Conservation (phyloP, 2,888 invertebrate species). For the Miltochrista miniata region DNA sequence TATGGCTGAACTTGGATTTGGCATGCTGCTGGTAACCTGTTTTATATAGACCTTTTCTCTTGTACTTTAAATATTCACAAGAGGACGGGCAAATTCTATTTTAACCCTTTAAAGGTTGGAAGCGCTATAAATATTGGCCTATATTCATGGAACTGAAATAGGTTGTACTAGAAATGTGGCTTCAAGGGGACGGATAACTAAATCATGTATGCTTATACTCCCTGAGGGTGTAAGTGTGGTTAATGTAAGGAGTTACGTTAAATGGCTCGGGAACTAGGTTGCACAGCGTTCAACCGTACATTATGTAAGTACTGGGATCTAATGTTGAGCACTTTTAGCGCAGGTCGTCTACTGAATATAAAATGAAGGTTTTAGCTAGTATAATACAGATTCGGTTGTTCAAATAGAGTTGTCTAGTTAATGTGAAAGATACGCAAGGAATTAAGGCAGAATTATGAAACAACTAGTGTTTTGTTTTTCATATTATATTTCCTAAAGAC, state of each 20-base stretch:
- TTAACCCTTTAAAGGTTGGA: conserved; percentile 16
- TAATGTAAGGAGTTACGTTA: conserved; percentile 36
- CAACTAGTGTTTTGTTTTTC: no score
- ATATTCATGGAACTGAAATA: conserved; percentile 29
- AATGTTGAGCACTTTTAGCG: conserved; percentile 25
- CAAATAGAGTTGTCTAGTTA: conserved; percentile 11
- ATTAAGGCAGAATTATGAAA: not conserved
- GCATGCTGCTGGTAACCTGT: conserved; percentile 8
- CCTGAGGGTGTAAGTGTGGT: conserved; percentile 26
- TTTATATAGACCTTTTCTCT: conserved; percentile 4
- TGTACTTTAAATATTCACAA: not conserved
- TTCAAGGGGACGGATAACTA: conserved; percentile 20
- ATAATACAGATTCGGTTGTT: not conserved
- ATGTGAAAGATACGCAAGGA: conserved; percentile 7
- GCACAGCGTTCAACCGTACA: conserved; percentile 21
- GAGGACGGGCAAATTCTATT: conserved; percentile 5
- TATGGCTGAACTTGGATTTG: conserved; percentile 21
- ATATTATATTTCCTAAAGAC: no score
- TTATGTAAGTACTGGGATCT: conserved; percentile 15
- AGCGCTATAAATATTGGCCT: conserved; percentile 29
- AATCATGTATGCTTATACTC: conserved; percentile 13
- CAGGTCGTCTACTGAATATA: conserved; percentile 2
- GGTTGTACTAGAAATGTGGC: conserved; percentile 4
- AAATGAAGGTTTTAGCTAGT: not conserved
- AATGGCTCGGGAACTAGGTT: conserved; percentile 34